A percentile compares a stretch with the other conserved stretches of the same genome.
phyloP scores from a whole-genome alignment of 2,797 vertebrate genomes.

The Rhinogobio ventralis region DNA sequence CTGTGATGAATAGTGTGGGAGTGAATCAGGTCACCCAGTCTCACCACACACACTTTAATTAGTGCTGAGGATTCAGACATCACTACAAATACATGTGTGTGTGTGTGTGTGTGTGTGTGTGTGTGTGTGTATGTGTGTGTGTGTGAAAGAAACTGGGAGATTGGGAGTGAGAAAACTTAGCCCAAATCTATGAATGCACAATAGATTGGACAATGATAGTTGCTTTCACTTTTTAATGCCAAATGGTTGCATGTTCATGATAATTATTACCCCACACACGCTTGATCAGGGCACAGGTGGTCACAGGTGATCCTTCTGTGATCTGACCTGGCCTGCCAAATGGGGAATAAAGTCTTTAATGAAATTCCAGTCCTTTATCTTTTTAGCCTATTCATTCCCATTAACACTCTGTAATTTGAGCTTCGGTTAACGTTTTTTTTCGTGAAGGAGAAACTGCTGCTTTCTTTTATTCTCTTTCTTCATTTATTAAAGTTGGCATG shows the following conservation, averaged over 20 bases:
- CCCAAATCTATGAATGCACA: background rate
- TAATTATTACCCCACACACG: background rate
- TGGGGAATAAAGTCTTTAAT: background rate
- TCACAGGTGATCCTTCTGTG: background rate
- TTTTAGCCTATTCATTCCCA: slow-evolving; percentile 36
- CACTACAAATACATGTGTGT: background rate
- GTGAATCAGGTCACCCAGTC: slow-evolving; percentile 38
- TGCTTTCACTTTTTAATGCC: background rate
- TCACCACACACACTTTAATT: slow-evolving; percentile 48
- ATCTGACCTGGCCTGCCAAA: slow-evolving; percentile 3
- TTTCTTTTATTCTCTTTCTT: background rate
- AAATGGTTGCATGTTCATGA: background rate
- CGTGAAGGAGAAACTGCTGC: background rate
- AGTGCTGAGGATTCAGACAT: slow-evolving; percentile 16
- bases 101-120: background rate
- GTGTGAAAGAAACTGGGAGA: background rate
- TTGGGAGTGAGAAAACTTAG: background rate
- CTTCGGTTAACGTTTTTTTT: background rate
- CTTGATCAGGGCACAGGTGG: background rate
- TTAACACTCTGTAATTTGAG: background rate
- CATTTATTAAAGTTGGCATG: background rate
- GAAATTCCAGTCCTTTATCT: slow-evolving; percentile 37
- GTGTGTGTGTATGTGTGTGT: no score
- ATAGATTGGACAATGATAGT: slow-evolving; percentile 5
- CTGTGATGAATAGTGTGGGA: slow-evolving; percentile 40